Conservation (phyloP, 2,113 vertebrate species). For the Azemiops feae region DNA sequence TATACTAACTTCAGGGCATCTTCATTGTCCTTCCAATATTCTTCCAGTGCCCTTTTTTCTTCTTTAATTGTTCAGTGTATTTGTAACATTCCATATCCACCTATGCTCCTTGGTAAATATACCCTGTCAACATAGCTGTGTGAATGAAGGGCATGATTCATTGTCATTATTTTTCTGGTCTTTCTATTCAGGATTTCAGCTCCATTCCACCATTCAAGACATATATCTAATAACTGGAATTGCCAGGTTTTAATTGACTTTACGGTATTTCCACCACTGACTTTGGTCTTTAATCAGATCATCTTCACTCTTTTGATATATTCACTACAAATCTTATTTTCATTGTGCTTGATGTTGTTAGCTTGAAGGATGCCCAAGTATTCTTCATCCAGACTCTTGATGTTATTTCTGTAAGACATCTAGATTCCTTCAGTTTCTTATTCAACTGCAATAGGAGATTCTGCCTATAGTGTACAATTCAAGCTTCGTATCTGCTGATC, state of each 20-base stretch:
- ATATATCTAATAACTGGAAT: neutral
- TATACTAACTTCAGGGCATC: neutral
- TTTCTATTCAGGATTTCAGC: neutral
- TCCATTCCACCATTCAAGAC: neutral
- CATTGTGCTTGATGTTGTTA: neutral
- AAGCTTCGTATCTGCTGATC: neutral
- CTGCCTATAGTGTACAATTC: neutral
- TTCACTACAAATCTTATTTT: neutral
- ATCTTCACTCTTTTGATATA: neutral
- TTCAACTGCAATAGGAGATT: neutral
- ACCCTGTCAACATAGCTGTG: too few relatives aligned
- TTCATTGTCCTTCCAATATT: neutral
- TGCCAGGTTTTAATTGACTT: neutral
- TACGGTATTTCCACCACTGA: neutral
- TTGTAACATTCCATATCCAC: neutral
- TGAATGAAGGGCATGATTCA: neutral
- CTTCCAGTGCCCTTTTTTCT: neutral
- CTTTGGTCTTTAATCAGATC: neutral
- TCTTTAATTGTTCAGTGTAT: neutral
- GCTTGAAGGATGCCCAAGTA: neutral
- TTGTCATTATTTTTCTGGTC: neutral
- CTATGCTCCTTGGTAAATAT: neutral
- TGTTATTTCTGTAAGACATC: neutral
- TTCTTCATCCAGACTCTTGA: neutral
- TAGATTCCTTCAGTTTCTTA: neutral